phyloP scores from a whole-genome alignment of 1,140 invertebrate species.

The Drosophila kurseongensis region DNA sequence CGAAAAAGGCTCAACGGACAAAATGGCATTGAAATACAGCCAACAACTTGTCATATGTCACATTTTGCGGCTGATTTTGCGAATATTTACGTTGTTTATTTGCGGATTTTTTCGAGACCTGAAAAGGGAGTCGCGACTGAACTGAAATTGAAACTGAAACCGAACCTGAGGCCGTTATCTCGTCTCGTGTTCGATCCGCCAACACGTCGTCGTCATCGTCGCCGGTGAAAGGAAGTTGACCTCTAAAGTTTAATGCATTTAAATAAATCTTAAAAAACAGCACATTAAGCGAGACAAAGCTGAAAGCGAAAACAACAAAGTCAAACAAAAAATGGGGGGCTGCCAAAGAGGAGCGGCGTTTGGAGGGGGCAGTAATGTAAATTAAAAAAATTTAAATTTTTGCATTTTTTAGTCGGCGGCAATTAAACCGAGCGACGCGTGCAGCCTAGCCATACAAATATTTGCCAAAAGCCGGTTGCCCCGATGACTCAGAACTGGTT shows the following conservation, averaged over 20 bases:
- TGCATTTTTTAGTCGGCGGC: slow-evolving; percentile 61
- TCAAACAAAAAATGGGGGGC: slow-evolving; percentile 8
- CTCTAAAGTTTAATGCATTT: slow-evolving; percentile 83
- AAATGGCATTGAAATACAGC: slow-evolving; percentile 76
- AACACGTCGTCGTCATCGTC: slow-evolving; percentile 44
- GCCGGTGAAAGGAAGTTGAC: slow-evolving; percentile 80
- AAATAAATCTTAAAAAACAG: slow-evolving; percentile 73
- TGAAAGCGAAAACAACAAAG: slow-evolving; percentile 70
- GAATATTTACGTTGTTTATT: slow-evolving; percentile 16
- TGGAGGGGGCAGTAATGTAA: slow-evolving; percentile 27
- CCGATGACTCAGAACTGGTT: slow-evolving; percentile 53
- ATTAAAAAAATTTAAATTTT: slow-evolving; percentile 62
- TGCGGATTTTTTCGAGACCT: slow-evolving; percentile 10
- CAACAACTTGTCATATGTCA: slow-evolving; percentile 77
- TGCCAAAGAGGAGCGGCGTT: background rate
- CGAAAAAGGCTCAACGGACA: slow-evolving; percentile 37
- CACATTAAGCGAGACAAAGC: slow-evolving; percentile 71
- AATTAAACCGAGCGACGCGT: slow-evolving; percentile 74
- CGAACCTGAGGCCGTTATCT: slow-evolving; percentile 42
- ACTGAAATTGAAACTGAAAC: slow-evolving; percentile 14
- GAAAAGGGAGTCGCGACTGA: slow-evolving; percentile 26
- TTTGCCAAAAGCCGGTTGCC: slow-evolving; percentile 54
- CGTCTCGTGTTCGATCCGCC: slow-evolving; percentile 47
- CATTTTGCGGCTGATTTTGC: slow-evolving; percentile 75
- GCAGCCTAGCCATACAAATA: slow-evolving; percentile 71